Conservation (phyloP, 1,140 invertebrate species). For the Megalonaias nervosa region DNA sequence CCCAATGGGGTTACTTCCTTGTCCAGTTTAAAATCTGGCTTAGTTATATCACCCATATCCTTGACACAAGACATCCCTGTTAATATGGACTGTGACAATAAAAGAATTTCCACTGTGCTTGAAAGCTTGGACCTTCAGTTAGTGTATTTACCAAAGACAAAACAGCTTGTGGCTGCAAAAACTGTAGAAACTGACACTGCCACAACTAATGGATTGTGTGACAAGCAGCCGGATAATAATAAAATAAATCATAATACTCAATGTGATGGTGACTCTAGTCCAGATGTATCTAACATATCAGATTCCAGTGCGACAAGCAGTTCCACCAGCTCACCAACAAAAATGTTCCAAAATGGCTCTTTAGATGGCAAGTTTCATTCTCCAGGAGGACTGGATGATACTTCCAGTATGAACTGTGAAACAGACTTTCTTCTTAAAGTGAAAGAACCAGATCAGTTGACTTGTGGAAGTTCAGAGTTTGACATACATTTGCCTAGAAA, state of each 20-base stretch:
- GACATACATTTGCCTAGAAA: conserved; percentile 38
- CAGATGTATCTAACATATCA: conserved; percentile 8
- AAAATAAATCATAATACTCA: conserved; percentile 13
- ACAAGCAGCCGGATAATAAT: not conserved
- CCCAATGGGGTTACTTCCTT: conserved; percentile 17
- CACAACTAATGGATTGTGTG: not conserved
- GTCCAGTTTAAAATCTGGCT: conserved; percentile 46
- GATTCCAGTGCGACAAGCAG: conserved; percentile 19
- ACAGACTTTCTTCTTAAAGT: conserved; percentile 43
- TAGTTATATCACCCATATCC: conserved; percentile 55
- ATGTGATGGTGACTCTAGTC: conserved; percentile 12
- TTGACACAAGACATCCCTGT: conserved; percentile 61
- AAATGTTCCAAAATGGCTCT: conserved; percentile 27
- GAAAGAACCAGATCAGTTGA: conserved; percentile 51
- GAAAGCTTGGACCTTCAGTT: conserved; percentile 62
- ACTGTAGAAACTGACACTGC: conserved; percentile 11
- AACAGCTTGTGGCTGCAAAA: conserved; percentile 54
- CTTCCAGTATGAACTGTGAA: conserved; percentile 42
- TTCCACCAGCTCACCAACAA: conserved; percentile 24
- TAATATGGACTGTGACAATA: conserved; percentile 49
- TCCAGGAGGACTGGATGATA: conserved; percentile 36
- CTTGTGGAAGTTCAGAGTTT: conserved; percentile 57
- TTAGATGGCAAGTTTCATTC: conserved; percentile 19
- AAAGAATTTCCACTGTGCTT: conserved; percentile 59
- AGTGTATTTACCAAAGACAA: conserved; percentile 66